These are phyloP conservation scores for Drosophila austrosaltans DNA, from an alignment of 2,888 invertebrate genomes.

Conservation along the genomic window DNA sequence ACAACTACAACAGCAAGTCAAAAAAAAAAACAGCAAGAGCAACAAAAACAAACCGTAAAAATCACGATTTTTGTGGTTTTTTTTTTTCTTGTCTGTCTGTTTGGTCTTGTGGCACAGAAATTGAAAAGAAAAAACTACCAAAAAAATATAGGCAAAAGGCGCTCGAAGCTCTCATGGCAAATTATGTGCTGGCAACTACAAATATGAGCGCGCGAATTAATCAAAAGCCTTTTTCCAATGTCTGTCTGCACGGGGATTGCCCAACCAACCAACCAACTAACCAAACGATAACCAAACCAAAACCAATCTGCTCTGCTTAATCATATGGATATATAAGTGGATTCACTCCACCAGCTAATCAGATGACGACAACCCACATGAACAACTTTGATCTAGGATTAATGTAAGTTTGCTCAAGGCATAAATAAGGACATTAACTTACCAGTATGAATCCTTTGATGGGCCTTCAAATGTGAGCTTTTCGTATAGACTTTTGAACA, in stretches of 20 bases:
- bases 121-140: constrained; percentile 42
- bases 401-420: constrained; percentile 27
- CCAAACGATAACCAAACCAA: background rate
- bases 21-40: constrained; percentile 31
- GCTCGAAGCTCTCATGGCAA: constrained; percentile 73
- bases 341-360: constrained; percentile 54
- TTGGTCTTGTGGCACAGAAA: constrained; percentile 42
- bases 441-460: constrained; percentile 99
- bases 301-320: background rate
- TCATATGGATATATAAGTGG: too few species aligned
- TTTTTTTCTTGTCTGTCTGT: constrained; percentile 25
- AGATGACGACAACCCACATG: constrained; percentile 63
- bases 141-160: constrained; percentile 44
- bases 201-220: constrained; percentile 77
- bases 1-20: constrained; percentile 20
- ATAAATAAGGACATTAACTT: constrained; percentile 74
- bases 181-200: constrained; percentile 78
- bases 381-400: constrained; percentile 41
- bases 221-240: constrained; percentile 62
- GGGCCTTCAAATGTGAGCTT: constrained; percentile 98
- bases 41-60: constrained; percentile 70
- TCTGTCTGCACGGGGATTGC: constrained; percentile 44
- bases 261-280: constrained; percentile 50
- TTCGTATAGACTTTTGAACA: constrained; percentile 99
- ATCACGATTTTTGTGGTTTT: constrained; percentile 71